phyloP scores from a whole-genome alignment of 1,140 invertebrate species.

The Choristoneura fumiferana region DNA sequence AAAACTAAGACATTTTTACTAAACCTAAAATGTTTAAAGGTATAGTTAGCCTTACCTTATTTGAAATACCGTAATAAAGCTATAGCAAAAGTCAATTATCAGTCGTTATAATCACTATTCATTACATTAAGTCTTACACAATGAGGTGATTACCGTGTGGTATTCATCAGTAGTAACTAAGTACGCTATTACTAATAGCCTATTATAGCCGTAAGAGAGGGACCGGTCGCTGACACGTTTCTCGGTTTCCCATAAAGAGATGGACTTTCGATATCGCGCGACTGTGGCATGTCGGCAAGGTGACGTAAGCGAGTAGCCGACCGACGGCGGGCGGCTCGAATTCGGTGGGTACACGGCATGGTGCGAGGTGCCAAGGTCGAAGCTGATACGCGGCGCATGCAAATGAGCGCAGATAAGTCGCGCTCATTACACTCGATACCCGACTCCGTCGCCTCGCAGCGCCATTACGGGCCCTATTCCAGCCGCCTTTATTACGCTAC shows the following conservation, averaged over 20 bases:
- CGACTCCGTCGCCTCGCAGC: conserved; percentile 44
- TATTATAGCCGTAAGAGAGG: neutral
- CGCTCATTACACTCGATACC: conserved; percentile 61
- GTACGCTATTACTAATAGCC: neutral
- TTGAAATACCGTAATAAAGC: too few species aligned
- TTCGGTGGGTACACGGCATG: conserved; percentile 45
- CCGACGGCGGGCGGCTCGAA: conserved; percentile 29
- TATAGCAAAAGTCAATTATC: too few species aligned
- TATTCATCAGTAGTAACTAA: neutral
- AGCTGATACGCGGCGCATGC: conserved; percentile 62
- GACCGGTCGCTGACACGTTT: neutral
- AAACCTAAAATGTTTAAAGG: too few species aligned
- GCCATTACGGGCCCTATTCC: conserved; percentile 52
- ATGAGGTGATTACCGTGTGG: neutral
- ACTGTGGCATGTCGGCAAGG: conserved; percentile 20
- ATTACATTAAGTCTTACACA: neutral
- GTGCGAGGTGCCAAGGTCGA: conserved; percentile 69
- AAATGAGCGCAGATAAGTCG: conserved; percentile 70
- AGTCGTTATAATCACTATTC: too few species aligned
- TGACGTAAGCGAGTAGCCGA: conserved; percentile 34
- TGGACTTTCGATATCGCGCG: conserved; percentile 33
- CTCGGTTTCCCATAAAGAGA: conserved; percentile 14
- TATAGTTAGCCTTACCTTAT: too few species aligned
- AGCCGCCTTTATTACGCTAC: conserved; percentile 62
- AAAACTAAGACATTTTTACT: too few species aligned